These are phyloP conservation scores for Acomys russatus DNA, from an alignment of 2,797 vertebrate species.

Conservation along the genomic window DNA sequence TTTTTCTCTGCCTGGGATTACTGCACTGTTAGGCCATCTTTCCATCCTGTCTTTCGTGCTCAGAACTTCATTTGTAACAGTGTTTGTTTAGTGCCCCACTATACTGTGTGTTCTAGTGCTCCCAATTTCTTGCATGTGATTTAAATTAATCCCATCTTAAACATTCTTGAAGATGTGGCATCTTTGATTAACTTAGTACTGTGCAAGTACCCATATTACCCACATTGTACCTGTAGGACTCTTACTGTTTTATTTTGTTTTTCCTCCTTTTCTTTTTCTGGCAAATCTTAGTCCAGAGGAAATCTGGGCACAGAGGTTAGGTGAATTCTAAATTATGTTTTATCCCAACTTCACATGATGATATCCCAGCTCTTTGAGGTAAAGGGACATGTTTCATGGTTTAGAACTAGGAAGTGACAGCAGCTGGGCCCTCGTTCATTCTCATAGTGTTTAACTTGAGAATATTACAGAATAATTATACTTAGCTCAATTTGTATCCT, in stretches of 20 bases:
- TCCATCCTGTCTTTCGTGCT: not conserved
- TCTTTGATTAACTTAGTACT: conserved; percentile 44
- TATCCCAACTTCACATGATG: not conserved
- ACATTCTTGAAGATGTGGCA: not conserved
- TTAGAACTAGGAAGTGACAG: not conserved
- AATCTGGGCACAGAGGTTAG: not conserved
- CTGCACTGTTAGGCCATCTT: not conserved
- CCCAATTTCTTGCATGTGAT: not conserved
- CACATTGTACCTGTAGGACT: not conserved
- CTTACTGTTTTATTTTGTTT: not conserved
- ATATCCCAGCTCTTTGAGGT: not conserved
- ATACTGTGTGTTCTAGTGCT: not conserved
- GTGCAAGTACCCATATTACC: not conserved
- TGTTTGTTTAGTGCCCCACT: not conserved
- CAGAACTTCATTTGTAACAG: not conserved
- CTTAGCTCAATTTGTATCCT: not conserved
- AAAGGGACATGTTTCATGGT: not conserved
- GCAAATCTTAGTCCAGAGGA: not conserved
- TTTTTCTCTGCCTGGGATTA: not conserved
- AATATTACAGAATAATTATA: conserved; percentile 25
- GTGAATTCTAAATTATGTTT: not conserved
- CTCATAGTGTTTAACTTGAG: conserved; percentile 10
- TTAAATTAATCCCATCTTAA: conserved; percentile 42
- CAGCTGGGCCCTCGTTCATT: not conserved
- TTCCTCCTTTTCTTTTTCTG: not conserved